Percentiles rank a stretch among this genome's conserved stretches.
Conservation (phyloP, 1,140 invertebrate species). For the Diabrotica undecimpunctata region DNA sequence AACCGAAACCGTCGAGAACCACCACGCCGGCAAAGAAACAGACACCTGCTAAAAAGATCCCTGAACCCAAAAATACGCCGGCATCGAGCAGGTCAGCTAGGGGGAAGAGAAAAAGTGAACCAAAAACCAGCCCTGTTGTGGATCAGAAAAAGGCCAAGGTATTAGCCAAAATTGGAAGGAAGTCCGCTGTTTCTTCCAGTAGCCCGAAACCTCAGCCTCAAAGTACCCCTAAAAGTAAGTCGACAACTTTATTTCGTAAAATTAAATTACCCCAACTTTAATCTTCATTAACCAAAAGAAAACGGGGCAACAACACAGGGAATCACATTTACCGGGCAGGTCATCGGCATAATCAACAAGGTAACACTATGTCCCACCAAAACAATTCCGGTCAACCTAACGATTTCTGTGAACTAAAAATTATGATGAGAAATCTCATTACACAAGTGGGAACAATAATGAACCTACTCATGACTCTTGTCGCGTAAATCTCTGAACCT, state of each 20-base stretch:
- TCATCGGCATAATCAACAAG: not conserved
- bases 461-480: too few species aligned
- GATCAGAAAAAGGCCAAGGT: slow-evolving; percentile 47
- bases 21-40: slow-evolving; percentile 17
- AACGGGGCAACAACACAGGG: too few species aligned
- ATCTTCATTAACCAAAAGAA: not conserved
- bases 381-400: not conserved
- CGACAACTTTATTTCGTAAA: not conserved
- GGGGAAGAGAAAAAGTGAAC: slow-evolving; percentile 23
- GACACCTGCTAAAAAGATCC: slow-evolving; percentile 15
- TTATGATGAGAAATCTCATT: not conserved
- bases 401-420: not conserved
- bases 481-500: too few species aligned
- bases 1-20: slow-evolving; percentile 10
- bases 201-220: slow-evolving; percentile 4
- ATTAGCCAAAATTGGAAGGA: slow-evolving; percentile 44
- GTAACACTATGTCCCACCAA: not conserved
- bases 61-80: slow-evolving; percentile 19
- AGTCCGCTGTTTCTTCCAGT: slow-evolving; percentile 26
- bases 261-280: not conserved
- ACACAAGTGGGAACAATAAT: too few species aligned
- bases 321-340: too few species aligned
- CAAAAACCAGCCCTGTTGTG: slow-evolving; percentile 38
- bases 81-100: slow-evolving; percentile 21
- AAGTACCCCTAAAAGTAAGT: slow-evolving; percentile 24